Conservation (phyloP, 1,140 invertebrate genomes). For the Tetragonula clypearis region DNA sequence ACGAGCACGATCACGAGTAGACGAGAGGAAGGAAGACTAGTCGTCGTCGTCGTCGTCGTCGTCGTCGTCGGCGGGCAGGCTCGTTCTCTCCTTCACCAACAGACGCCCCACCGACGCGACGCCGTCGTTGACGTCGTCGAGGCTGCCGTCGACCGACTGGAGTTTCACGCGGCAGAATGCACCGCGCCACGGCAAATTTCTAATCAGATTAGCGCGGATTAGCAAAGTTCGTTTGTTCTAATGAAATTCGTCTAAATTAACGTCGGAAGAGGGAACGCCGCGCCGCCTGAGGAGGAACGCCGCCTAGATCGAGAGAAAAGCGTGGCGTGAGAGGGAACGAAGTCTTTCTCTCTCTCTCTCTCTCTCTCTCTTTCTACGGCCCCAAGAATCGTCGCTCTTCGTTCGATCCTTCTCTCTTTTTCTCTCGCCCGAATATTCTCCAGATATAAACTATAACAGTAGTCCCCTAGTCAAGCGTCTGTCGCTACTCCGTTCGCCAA, state of each 20-base stretch:
- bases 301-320: constrained; percentile 19
- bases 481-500: too few species aligned
- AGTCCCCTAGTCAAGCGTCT: too few species aligned
- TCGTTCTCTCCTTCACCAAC: constrained; percentile 33
- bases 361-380: background rate
- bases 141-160: constrained; percentile 55
- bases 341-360: too few species aligned
- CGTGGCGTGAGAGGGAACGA: constrained; percentile 27
- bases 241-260: constrained; percentile 82
- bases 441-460: too few species aligned
- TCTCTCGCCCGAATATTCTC: background rate
- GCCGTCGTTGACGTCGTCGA: constrained; percentile 35
- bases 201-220: constrained; percentile 82
- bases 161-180: constrained; percentile 65
- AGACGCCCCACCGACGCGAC: constrained; percentile 22
- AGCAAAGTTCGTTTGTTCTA: constrained; percentile 82
- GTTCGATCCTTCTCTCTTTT: too few species aligned
- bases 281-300: constrained; percentile 22
- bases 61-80: constrained; percentile 16
- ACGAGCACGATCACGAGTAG: constrained; percentile 25
- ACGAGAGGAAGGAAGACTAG: background rate
- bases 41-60: background rate
- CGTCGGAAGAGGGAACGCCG: constrained; percentile 57
- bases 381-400: background rate
- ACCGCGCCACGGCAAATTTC: constrained; percentile 78